These are phyloP conservation scores for Lagria hirta DNA, from an alignment of 2,888 invertebrate species.

Conservation along the genomic window DNA sequence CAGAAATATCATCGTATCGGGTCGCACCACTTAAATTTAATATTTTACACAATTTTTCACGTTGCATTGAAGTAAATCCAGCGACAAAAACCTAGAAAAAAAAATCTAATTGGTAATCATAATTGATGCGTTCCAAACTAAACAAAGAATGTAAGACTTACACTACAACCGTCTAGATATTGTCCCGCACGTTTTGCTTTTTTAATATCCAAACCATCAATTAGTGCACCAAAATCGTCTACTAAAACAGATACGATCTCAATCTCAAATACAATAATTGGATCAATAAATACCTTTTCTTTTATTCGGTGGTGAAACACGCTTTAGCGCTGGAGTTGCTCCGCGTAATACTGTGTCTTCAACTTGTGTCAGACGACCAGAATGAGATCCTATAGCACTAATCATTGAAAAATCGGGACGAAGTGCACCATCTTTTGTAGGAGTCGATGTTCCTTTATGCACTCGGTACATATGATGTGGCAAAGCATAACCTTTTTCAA, in stretches of 20 bases:
- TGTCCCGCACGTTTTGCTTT: slow-evolving; percentile 72
- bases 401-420: slow-evolving; percentile 56
- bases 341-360: too few species aligned
- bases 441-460: slow-evolving; percentile 69
- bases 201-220: slow-evolving; percentile 61
- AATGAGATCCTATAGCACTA: slow-evolving; percentile 55
- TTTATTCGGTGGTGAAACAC: slow-evolving; percentile 22
- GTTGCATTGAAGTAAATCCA: slow-evolving; percentile 64
- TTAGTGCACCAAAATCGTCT: slow-evolving; percentile 35
- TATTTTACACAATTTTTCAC: slow-evolving; percentile 69
- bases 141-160: slow-evolving; percentile 54
- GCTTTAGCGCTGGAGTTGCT: slow-evolving; percentile 26
- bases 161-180: slow-evolving; percentile 88
- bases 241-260: slow-evolving; percentile 17
- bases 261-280: slow-evolving; percentile 10
- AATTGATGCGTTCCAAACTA: slow-evolving; percentile 2
- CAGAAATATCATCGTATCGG: slow-evolving; percentile 73
- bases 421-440: slow-evolving; percentile 58
- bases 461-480: slow-evolving; percentile 63
- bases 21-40: slow-evolving; percentile 82
- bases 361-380: too few species aligned
- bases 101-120: slow-evolving; percentile 1
- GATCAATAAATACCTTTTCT: slow-evolving; percentile 22
- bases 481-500: slow-evolving; percentile 68
- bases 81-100: slow-evolving; percentile 64